A percentile compares a stretch with the other conserved stretches of the same genome.
phyloP scores from a whole-genome alignment of 2,888 invertebrate genomes.

The Agonopterix heracliana region DNA sequence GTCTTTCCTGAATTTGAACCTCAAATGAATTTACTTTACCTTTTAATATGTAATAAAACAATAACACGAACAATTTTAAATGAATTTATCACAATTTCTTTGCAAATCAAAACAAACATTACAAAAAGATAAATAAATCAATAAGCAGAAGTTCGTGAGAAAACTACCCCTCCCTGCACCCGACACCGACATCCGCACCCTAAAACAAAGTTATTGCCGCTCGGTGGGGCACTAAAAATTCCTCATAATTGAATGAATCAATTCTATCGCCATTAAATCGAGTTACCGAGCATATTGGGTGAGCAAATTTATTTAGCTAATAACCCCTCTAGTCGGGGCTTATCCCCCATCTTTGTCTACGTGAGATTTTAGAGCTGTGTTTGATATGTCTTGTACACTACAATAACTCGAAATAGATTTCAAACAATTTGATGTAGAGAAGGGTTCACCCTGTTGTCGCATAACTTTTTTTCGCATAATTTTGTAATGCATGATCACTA shows the following conservation, averaged over 20 bases:
- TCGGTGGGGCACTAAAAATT: slow-evolving; percentile 72
- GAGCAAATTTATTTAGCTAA: slow-evolving; percentile 76
- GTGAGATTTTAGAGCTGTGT: background rate
- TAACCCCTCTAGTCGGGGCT: slow-evolving; percentile 53
- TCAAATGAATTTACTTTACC: no score
- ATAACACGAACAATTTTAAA: background rate
- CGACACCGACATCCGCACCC: slow-evolving; percentile 30
- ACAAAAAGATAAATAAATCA: slow-evolving; percentile 42
- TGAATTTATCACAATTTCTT: no score
- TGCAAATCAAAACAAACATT: slow-evolving; percentile 13
- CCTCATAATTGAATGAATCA: slow-evolving; percentile 76
- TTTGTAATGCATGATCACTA: no score
- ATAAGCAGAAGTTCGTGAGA: slow-evolving; percentile 58
- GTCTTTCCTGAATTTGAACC: no score
- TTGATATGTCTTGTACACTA: no score
- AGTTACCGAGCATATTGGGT: slow-evolving; percentile 75
- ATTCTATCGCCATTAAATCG: slow-evolving; percentile 76
- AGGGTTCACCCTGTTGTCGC: no score
- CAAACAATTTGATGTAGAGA: background rate
- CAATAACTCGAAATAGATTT: background rate
- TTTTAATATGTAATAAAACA: background rate
- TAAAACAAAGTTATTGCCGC: slow-evolving; percentile 70
- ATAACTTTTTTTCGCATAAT: no score
- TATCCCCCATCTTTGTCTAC: slow-evolving; percentile 30
- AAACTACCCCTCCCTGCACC: slow-evolving; percentile 46